Evolutionary conservation across 1,140 invertebrate species (phyloP), one percentile per base, ranked within the genome.

Genomic region (Heliconius himera): DNA sequence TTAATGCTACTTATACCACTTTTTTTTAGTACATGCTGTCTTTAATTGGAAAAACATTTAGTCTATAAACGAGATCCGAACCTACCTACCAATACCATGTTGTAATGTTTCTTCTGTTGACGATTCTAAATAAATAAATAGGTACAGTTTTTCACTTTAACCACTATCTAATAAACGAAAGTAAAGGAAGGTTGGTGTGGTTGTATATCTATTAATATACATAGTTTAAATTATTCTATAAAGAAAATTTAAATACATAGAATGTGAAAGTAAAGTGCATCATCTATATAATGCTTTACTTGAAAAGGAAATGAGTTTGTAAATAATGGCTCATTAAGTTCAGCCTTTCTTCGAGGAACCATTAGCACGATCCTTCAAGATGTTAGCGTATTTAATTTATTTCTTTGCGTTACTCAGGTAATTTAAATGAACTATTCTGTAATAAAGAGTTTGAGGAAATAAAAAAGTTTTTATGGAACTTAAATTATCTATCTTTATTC

Each of bases 251-350:
- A 66, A 26, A 16, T 16, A 66, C 1, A 76, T 73, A 73, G 54
- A 80, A 76, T 72, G 74, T 72, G 78, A 80, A 76, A 80, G 78
- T 73, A 56, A 76, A 72, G 16, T 76, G 76, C 41, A 49, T 29
- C 60, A 80, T 80, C 46, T 80, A 80, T 72, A 80, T 80, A 66
- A 75, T 49, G 49, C 8, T 73, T 80, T 51, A 66, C 60, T 66
- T 66, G 60, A 66, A 72, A 56, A 80, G 79, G 79, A 80, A 80
- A 80, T 80, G 70, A 80, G 79, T 80, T 73, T 76, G 38, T 66
- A 76, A 80, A 76, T 80, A 80, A 80, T 76, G 70, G 49, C 79
- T 80, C 79, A 72, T 80, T 80, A 80, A 76, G 49, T 22, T 71
- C 74, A 80, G 71, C 74, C 66, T 70, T 60, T 60, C 70, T 72